Evolutionary conservation across 2,888 invertebrate species (phyloP), one percentile per base, ranked within the genome.

Genomic region (Lasioglossum calceatum): DNA sequence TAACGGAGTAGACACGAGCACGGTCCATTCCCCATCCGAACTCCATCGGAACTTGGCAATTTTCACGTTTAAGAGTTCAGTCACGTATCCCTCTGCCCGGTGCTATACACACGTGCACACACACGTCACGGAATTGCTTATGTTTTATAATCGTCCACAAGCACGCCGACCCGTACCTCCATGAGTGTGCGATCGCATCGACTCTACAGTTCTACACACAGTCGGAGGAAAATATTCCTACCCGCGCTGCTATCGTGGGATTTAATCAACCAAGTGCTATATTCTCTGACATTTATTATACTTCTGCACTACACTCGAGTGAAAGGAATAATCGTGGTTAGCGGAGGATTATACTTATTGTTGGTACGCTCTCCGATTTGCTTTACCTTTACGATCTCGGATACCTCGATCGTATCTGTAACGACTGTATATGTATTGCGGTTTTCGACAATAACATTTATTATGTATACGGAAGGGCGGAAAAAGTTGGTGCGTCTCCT

Each of bases 31-130:
- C 87, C 87, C 86, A 86, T 87, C 90, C 75, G 82, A 91, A 90
- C 90, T 92, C 89, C 83, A 89, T 87, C 89, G 85, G 87, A 92
- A 92, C 89, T 91, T 90, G 80, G 90, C 88, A 89, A 92, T 91
- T 92, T 91, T 87, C 81, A 82, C 87, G 89, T 91, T 93, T 91
- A 91, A 90, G 84, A 94, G 92, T 94, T 93, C 89, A 87, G 90
- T 93, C 94, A 94, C 94, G 93, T 93, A 92, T 89, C 90, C 70
- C 74, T 76, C 82, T 70, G 61, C 87, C 87, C 82, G 79, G 84
- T 77, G 80, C 86, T 85, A 71, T 67, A 84, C 36, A 36, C 36
- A 36, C 36, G 36, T 36, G 87, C 90, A 73, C 82, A 73, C 81
- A 88, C 86, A 83, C 90, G 85, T 81, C 89, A 84, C 85, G 82